Evolutionary conservation across 2,888 invertebrate species (phyloP).

Genomic region (Amphipoea oculea): DNA sequence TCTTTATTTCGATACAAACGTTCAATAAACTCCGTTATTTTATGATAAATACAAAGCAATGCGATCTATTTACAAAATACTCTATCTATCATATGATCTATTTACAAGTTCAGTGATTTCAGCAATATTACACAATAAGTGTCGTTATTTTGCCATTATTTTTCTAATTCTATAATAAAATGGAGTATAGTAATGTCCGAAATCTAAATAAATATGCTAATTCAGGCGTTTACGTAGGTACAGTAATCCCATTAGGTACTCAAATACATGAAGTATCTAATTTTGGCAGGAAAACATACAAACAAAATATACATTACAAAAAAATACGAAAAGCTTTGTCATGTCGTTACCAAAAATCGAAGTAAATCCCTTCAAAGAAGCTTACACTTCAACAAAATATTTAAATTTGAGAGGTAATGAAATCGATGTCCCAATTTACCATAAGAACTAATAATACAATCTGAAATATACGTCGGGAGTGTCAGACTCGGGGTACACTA

Average conservation of each 20-base stretch:
- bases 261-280: not conserved
- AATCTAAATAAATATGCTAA: not conserved
- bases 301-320: not conserved
- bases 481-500: slow-evolving; percentile 57
- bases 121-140: too few relatives aligned
- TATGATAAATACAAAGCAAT: too few relatives aligned
- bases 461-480: slow-evolving; percentile 41
- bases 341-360: not conserved
- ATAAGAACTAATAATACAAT: slow-evolving; percentile 52
- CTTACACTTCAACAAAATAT: slow-evolving; percentile 23
- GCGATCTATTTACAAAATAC: too few relatives aligned
- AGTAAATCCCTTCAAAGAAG: not conserved
- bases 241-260: not conserved
- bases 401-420: slow-evolving; percentile 9
- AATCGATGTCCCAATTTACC: slow-evolving; percentile 38
- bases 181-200: not conserved
- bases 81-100: too few relatives aligned
- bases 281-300: not conserved
- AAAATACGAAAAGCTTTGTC: not conserved
- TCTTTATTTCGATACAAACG: too few relatives aligned
- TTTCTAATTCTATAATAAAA: too few relatives aligned
- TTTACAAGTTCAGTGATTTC: too few relatives aligned
- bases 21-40: too few relatives aligned
- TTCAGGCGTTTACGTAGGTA: too few relatives aligned
- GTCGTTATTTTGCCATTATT: too few relatives aligned